These are phyloP conservation scores for Pinctada fucata DNA, from an alignment of 2,888 invertebrate genomes.

Conservation along the genomic window DNA sequence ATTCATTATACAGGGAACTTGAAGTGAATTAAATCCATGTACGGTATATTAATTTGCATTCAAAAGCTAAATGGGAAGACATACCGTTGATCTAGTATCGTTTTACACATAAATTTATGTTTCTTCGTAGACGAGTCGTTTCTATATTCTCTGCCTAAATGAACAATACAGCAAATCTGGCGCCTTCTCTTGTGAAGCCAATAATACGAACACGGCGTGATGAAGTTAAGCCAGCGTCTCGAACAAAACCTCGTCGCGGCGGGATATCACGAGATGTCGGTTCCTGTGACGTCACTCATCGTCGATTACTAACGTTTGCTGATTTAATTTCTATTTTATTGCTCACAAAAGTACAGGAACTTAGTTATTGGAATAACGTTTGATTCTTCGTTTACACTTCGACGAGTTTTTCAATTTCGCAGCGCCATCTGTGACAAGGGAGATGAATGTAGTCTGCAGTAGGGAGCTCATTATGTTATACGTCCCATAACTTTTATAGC, in stretches of 20 bases:
- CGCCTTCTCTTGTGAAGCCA: not conserved
- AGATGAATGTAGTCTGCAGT: not conserved
- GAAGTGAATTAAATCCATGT: too few relatives aligned
- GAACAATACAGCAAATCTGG: slow-evolving; percentile 2
- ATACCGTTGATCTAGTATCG: not conserved
- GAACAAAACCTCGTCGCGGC: slow-evolving; percentile 32
- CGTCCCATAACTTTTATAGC: slow-evolving; percentile 15
- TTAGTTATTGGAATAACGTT: slow-evolving; percentile 26
- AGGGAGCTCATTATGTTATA: not conserved
- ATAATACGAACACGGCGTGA: not conserved
- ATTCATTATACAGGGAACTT: too few relatives aligned
- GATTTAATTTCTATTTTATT: slow-evolving; percentile 40
- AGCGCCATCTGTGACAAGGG: slow-evolving; percentile 38
- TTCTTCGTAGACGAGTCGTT: not conserved
- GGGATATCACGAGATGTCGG: slow-evolving; percentile 28
- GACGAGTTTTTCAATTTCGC: slow-evolving; percentile 36
- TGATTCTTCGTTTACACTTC: slow-evolving; percentile 28
- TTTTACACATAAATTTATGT: not conserved
- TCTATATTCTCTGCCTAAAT: not conserved
- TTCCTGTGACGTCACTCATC: slow-evolving; percentile 29
- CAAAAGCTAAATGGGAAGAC: not conserved
- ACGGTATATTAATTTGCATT: too few relatives aligned
- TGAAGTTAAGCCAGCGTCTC: slow-evolving; percentile 22
- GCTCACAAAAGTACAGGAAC: slow-evolving; percentile 36
- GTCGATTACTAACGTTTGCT: slow-evolving; percentile 4